These are phyloP conservation scores for Lysandra coridon DNA, from an alignment of 2,888 invertebrate species.

Conservation along the genomic window DNA sequence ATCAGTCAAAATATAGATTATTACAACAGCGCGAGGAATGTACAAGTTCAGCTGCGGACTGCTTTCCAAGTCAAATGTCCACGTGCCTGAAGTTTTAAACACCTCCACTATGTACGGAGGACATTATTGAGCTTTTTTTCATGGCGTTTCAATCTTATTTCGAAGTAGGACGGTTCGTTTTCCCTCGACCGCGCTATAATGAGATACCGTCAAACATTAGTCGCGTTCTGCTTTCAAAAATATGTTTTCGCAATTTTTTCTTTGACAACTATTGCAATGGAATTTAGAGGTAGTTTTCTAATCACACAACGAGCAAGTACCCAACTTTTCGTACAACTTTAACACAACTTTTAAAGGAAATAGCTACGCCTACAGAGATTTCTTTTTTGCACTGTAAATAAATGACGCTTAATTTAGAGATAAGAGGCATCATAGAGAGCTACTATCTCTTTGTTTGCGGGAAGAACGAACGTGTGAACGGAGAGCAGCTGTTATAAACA, in stretches of 20 bases:
- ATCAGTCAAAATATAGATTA: slow-evolving; percentile 12
- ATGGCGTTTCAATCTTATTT: slow-evolving; percentile 43
- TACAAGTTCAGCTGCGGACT: slow-evolving; percentile 44
- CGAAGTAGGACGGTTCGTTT: background rate
- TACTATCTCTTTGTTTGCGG: background rate
- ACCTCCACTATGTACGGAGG: slow-evolving; percentile 53
- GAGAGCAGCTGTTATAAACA: background rate
- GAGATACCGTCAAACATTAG: slow-evolving; percentile 62
- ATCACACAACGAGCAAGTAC: background rate
- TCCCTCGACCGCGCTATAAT: background rate
- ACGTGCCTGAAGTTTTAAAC: slow-evolving; percentile 61
- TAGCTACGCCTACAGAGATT: background rate
- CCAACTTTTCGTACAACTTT: background rate
- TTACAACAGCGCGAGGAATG: slow-evolving; percentile 60
- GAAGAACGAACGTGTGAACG: background rate
- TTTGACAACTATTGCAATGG: slow-evolving; percentile 4
- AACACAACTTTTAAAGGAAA: background rate
- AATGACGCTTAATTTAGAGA: too few species aligned
- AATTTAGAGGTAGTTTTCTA: background rate
- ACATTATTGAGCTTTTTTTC: slow-evolving; percentile 34
- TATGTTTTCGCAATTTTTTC: slow-evolving; percentile 57
- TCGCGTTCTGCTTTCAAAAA: slow-evolving; percentile 66
- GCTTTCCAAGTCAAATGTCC: slow-evolving; percentile 71
- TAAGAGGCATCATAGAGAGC: too few species aligned
- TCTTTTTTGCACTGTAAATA: too few species aligned